Evolutionary conservation across 2,113 vertebrate genomes (phyloP), one percentile per base, ranked within the genome.

Genomic region (Megaceryle maxima): DNA sequence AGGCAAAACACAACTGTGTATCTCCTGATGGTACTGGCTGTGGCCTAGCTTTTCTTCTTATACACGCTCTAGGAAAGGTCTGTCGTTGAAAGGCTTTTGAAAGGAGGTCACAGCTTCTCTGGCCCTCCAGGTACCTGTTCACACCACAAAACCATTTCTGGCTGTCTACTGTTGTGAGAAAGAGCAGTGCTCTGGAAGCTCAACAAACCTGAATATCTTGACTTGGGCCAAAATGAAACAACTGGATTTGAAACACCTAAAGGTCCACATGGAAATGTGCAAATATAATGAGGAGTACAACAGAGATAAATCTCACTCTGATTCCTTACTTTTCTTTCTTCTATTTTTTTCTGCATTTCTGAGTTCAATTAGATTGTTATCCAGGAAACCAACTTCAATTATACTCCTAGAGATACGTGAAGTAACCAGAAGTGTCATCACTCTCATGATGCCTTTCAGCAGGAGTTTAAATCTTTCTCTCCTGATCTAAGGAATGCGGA

Each of bases 391-490:
- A 82, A 64, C 31, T 87, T 67, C 55, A 55, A 86, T 18, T 66
- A 69, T n/a, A 53, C 35, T 87, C 69, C 37, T 56, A 60, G 48
- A 86, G 64, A 81, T 31, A 87, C 28, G 33, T 4, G 9, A 91
- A 94, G 81, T 48, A 87, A 87, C 51, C 35, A 78, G 68, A 90
- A 94, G 81, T 77, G 69, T 81, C 92, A 95, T 74, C 88, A 59
- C 43, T 67, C 28, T 70, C 28, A 16, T 55, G 51, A 74, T 43
- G 46, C 55, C 50, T 93, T 94, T 94, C 86, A 95, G 79, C 83
- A 88, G 88, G 60, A 82, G 51, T 87, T 94, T 94, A 91, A 87
- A 91, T 81, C 59, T 83, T 95, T 86, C 88, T 77, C 59, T 93
- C 63, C 50, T 6, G 3, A 56, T 51, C 83, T 72, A 81, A 83